Percentiles rank a stretch among this genome's conserved stretches.
Conservation (phyloP, 2,113 vertebrate genomes). For the Seriola quinqueradiata region DNA sequence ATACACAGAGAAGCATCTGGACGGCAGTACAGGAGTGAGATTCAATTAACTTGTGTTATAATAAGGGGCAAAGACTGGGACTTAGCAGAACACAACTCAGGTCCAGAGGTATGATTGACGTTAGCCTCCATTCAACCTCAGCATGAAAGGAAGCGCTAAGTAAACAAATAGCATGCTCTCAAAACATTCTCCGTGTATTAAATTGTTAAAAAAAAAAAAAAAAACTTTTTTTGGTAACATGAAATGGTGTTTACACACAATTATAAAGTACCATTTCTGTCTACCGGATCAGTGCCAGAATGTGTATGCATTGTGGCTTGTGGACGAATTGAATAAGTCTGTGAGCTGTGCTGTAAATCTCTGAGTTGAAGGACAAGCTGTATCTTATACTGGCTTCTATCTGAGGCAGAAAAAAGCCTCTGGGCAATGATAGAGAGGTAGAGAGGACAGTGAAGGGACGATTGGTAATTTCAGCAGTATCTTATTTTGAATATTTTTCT, state of each 20-base stretch:
- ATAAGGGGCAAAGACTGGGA: slow-evolving; percentile 82
- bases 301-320: slow-evolving; percentile 74
- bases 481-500: slow-evolving; percentile 47
- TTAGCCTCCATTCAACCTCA: slow-evolving; percentile 81
- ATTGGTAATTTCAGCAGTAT: slow-evolving; percentile 59
- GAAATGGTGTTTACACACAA: slow-evolving; percentile 61
- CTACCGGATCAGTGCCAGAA: slow-evolving; percentile 56
- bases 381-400: slow-evolving; percentile 68
- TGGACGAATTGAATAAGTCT: slow-evolving; percentile 79
- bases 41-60: slow-evolving; percentile 87
- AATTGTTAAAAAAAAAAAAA: slow-evolving; percentile 41
- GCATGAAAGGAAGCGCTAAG: slow-evolving; percentile 77
- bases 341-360: slow-evolving; percentile 78
- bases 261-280: slow-evolving; percentile 46
- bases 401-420: slow-evolving; percentile 67
- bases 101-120: slow-evolving; percentile 78
- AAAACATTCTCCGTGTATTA: slow-evolving; percentile 66
- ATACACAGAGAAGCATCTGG: slow-evolving; percentile 78
- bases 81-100: slow-evolving; percentile 77
- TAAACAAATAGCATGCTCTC: slow-evolving; percentile 80
- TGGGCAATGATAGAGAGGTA: slow-evolving; percentile 53
- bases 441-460: slow-evolving; percentile 53
- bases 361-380: slow-evolving; percentile 79
- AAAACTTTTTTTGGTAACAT: slow-evolving; percentile 50
- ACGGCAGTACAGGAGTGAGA: slow-evolving; percentile 75